Percentiles rank a stretch among this genome's conserved stretches.
Evolutionary conservation across 2,888 invertebrate genomes (phyloP).

Genomic region (Nomada goodeniana): DNA sequence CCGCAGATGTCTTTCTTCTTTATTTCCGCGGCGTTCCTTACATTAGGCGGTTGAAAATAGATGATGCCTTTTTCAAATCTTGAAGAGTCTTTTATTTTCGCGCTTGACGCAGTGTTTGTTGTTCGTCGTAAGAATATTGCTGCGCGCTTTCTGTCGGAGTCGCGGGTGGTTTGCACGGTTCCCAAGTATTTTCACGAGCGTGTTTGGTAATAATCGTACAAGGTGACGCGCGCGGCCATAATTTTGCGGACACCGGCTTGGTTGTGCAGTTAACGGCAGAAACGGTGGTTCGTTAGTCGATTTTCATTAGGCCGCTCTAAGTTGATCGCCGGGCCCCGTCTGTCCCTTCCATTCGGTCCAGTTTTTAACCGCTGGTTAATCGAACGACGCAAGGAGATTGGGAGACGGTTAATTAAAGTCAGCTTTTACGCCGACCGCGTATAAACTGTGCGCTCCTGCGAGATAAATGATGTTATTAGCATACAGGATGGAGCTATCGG

Average conservation of each 20-base stretch:
- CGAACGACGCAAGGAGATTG: constrained; percentile 1
- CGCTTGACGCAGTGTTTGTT: too few species aligned
- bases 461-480: constrained; percentile 10
- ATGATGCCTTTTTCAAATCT: too few species aligned
- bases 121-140: too few species aligned
- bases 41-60: too few species aligned
- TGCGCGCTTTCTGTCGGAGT: too few species aligned
- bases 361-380: constrained; percentile 6
- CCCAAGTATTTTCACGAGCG: too few species aligned
- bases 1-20: neutral
- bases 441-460: neutral
- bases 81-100: too few species aligned
- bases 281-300: neutral
- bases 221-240: too few species aligned
- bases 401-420: constrained; percentile 14
- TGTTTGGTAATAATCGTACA: too few species aligned
- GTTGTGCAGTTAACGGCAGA: too few species aligned
- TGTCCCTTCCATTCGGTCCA: neutral
- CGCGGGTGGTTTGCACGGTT: too few species aligned
- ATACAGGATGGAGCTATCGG: constrained; percentile 5
- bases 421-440: neutral
- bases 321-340: neutral
- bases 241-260: too few species aligned
- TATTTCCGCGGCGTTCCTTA: neutral
- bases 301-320: constrained; percentile 6